Base-by-base conservation (phyloP, 2,888 invertebrate species). In the Macaria notata region DNA sequence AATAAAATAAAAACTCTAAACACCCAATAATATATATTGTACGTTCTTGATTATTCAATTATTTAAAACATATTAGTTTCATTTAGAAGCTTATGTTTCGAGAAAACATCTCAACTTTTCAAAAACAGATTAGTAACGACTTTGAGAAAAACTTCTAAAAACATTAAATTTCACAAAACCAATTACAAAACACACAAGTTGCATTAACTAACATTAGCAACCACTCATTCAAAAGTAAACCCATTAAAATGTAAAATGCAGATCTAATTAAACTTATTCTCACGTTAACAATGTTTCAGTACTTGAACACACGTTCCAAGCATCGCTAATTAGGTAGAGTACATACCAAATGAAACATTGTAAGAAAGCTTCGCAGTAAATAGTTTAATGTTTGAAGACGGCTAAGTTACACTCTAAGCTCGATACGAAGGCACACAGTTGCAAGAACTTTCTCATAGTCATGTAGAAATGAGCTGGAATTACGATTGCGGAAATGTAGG, bases 381-480 rank as follows among this genome's bases (percentile, higher is more conserved):
- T 54, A 54, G 50, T 54, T 54, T 43, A 50, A 50, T 59, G 59
- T 59, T 59, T 59, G 59, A 9, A 58, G 59, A 54, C 54, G 53
- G 46, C 38, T 39, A 59, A 59, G 59, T 59, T 59, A 44, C 50
- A 54, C 47, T 51, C 41, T 47, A 47, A 50, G 43, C 49, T 53
- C 31, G 33, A 49, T 36, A 50, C 39, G 31, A 9, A 49, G 43
- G 31, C 36, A 48, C 19, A 38, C 44, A 49, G 36, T 36, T 49
- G 9, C 44, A 44, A 31, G 8, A 33, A 48, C 30, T 47, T 47
- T 9, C 29, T 29, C 47, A 36, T 36, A 36, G 33, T 36, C 4
- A 36, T 36, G 33, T 36, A 36, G 4, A 3, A 36, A 36, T 7
- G 33, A 36, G 33, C 7, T 36, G 4, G 33, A 36, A 4, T 4